Base-by-base conservation (phyloP, 2,797 vertebrate species). In the Dicrostonyx torquatus region DNA sequence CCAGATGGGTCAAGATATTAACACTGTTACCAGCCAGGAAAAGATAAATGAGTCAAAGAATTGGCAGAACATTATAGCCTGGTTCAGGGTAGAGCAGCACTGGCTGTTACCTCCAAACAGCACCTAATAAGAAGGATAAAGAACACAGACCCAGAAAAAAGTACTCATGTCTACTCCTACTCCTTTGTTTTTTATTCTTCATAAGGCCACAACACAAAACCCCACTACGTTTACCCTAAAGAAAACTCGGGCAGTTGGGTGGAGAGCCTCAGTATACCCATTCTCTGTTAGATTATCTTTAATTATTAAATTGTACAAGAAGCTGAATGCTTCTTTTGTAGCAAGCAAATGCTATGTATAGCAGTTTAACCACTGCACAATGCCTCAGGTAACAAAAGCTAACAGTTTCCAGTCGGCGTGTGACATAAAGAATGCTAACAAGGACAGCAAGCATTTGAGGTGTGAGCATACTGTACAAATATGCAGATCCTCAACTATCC, bases 331-430 rank as follows among this genome's bases (percentile, higher is more conserved):
- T 58, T 58, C 55, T 58, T 58, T 18, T 58, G 55, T 58, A 58
- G 55, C 55, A 58, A 58, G 55, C 20, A 58, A 58, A 58, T 22
- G 55, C 76, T 94, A 14, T 80, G 87, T 76, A 70, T 93, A 95
- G 84, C 91, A 76, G 62, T 91, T 95, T 66, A 95, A 91, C 80
- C 76, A 94, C 70, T 90, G 45, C 60, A 94, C 55, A 94, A 96
- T 84, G 22, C 72, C 84, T 94, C 43, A 26, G 48, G 75, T 87
- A 95, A 91, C 93, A 91, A 97, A 97, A 89, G 89, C 89, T 94
- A 91, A 96, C 91, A 29, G 43, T 77, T 96, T 96, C 87, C 60
- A 96, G 79, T 77, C 77, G 91, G 68, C 77, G 87, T 43, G 34
- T 62, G 90, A 91, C 66, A 68, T 76, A 95, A 94, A 87, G 40